Evolutionary conservation across 2,888 invertebrate genomes (phyloP).

Genomic region (Philhelius pedissequus): DNA sequence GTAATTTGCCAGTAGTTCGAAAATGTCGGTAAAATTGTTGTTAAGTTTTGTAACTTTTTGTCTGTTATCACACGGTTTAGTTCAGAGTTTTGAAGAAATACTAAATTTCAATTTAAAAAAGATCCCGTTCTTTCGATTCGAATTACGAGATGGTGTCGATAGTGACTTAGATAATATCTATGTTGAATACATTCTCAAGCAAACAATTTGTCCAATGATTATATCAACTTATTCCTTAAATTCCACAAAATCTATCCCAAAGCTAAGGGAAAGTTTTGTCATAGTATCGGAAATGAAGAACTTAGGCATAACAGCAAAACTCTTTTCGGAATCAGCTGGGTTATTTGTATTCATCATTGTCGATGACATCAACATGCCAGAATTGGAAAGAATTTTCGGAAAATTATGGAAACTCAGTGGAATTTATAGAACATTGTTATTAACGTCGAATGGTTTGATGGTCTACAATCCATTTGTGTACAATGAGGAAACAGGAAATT

Average conservation of each 20-base stretch:
- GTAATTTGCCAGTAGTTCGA: background rate
- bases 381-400: slow-evolving; percentile 70
- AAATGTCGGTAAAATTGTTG: slow-evolving; percentile 17
- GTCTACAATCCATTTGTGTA: slow-evolving; percentile 74
- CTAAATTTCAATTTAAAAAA: background rate
- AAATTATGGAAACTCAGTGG: slow-evolving; percentile 71
- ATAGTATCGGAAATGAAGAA: slow-evolving; percentile 70
- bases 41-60: background rate
- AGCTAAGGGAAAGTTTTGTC: slow-evolving; percentile 69
- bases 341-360: slow-evolving; percentile 72
- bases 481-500: slow-evolving; percentile 20
- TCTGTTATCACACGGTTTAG: background rate
- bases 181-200: slow-evolving; percentile 37
- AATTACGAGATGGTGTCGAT: slow-evolving; percentile 28
- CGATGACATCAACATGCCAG: slow-evolving; percentile 50
- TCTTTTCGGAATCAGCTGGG: slow-evolving; percentile 69
- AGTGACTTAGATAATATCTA: slow-evolving; percentile 44
- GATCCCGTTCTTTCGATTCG: slow-evolving; percentile 18
- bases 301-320: slow-evolving; percentile 63
- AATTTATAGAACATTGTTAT: slow-evolving; percentile 71
- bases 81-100: background rate
- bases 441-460: slow-evolving; percentile 70
- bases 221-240: slow-evolving; percentile 39
- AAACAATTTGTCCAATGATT: slow-evolving; percentile 28
- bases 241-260: background rate